These are phyloP conservation scores for Megathymus violae DNA, from an alignment of 1,140 invertebrate species.

Conservation along the genomic window DNA sequence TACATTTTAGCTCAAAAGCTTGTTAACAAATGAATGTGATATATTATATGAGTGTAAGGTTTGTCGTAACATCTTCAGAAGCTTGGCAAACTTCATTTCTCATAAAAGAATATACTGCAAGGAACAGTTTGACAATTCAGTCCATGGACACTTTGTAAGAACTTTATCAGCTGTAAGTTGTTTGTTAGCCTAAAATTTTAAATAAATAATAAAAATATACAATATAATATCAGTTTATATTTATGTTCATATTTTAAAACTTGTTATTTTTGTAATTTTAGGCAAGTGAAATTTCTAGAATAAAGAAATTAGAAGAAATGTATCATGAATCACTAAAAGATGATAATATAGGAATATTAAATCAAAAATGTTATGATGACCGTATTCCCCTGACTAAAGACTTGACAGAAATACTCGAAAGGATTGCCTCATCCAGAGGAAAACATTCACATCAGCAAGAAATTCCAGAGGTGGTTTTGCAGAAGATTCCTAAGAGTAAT, in stretches of 20 bases:
- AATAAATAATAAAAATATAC: too few relatives aligned
- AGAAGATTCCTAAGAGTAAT: constrained; percentile 80
- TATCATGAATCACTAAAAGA: constrained; percentile 71
- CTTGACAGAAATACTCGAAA: constrained; percentile 83
- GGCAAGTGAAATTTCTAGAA: constrained; percentile 71
- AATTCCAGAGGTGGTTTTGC: constrained; percentile 68
- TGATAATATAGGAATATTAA: constrained; percentile 37
- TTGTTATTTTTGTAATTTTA: too few relatives aligned
- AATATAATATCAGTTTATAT: too few relatives aligned
- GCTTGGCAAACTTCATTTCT: constrained; percentile 92
- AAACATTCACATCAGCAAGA: constrained; percentile 44
- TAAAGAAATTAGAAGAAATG: constrained; percentile 69
- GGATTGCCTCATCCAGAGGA: constrained; percentile 70
- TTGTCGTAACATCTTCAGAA: constrained; percentile 93
- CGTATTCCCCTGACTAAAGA: constrained; percentile 84
- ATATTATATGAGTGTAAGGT: constrained; percentile 93
- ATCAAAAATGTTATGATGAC: constrained; percentile 68
- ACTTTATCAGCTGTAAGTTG: constrained; percentile 82
- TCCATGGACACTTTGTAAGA: constrained; percentile 74
- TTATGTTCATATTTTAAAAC: too few relatives aligned
- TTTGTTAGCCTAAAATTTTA: constrained; percentile 8
- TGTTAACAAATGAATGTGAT: constrained; percentile 91
- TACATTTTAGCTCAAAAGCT: constrained; percentile 85
- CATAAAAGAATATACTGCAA: constrained; percentile 92
- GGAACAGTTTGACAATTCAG: constrained; percentile 78